Conservation (phyloP, 2,113 vertebrate species). For the Motacilla alba region DNA sequence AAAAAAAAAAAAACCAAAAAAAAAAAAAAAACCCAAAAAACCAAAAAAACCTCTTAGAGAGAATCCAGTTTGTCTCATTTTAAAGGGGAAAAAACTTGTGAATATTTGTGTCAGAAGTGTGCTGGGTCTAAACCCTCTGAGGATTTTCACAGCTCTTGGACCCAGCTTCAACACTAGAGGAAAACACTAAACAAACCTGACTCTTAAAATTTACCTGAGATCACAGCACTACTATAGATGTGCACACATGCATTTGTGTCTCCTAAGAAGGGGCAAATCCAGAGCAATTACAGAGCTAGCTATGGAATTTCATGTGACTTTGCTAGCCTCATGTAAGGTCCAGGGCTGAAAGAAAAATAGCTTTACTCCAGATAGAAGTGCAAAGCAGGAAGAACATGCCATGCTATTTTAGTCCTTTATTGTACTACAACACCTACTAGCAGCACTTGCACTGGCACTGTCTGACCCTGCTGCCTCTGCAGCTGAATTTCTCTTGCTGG, state of each 20-base stretch:
- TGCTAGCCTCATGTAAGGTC: not conserved
- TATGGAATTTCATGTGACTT: not conserved
- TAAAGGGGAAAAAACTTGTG: not conserved
- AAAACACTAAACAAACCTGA: not conserved
- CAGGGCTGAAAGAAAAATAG: not conserved
- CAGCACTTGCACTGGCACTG: not conserved
- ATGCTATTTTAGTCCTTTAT: not conserved
- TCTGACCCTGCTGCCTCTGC: not conserved
- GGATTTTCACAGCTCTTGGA: not conserved
- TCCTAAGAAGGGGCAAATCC: not conserved
- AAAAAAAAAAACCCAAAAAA: not conserved
- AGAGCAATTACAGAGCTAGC: not conserved
- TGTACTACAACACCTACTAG: not conserved
- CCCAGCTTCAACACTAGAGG: not conserved
- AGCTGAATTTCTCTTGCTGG: not conserved
- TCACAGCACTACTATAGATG: not conserved
- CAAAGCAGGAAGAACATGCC: not conserved
- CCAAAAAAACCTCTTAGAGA: not conserved
- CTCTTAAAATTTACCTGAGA: not conserved
- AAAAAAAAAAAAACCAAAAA: not conserved
- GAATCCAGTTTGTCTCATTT: not conserved
- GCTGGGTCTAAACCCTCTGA: not conserved
- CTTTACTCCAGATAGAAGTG: not conserved
- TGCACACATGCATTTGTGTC: not conserved
- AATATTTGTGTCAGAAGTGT: not conserved